Conservation (phyloP, 2,797 vertebrate genomes). For the Anisognathus igniventris region DNA sequence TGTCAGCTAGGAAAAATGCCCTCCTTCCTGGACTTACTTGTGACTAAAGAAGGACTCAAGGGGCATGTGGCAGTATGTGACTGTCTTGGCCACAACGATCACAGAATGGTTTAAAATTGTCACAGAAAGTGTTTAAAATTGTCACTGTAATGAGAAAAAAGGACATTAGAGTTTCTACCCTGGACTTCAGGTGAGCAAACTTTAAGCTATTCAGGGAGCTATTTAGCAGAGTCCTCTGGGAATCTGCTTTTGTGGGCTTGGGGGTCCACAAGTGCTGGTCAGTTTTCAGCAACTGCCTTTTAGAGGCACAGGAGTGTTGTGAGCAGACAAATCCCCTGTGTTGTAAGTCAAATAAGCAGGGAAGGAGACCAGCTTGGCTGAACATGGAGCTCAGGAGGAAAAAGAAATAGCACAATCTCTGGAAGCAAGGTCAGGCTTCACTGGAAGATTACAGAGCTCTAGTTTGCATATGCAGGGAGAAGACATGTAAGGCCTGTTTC, state of each 20-base stretch:
- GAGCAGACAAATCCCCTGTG: neutral
- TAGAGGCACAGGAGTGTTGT: neutral
- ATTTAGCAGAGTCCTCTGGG: neutral
- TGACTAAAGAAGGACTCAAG: neutral
- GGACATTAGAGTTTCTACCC: neutral
- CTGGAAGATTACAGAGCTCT: neutral
- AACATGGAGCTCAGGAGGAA: neutral
- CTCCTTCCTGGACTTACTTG: neutral
- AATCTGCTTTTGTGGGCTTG: neutral
- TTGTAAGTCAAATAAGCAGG: accelerated
- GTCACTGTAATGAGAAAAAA: neutral
- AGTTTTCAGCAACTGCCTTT: neutral
- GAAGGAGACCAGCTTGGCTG: neutral
- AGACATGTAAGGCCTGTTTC: neutral
- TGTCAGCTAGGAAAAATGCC: neutral
- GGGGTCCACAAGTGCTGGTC: neutral
- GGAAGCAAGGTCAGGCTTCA: neutral
- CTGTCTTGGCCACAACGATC: neutral
- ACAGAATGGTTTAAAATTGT: neutral
- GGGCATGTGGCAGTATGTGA: neutral
- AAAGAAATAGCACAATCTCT: neutral
- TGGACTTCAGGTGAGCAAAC: neutral
- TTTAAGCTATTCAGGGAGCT: neutral
- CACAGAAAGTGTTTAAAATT: neutral
- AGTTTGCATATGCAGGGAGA: neutral